phyloP scores from a whole-genome alignment of 92 coral and sea anemone genomes.

The Epizoanthus illoricatus region DNA sequence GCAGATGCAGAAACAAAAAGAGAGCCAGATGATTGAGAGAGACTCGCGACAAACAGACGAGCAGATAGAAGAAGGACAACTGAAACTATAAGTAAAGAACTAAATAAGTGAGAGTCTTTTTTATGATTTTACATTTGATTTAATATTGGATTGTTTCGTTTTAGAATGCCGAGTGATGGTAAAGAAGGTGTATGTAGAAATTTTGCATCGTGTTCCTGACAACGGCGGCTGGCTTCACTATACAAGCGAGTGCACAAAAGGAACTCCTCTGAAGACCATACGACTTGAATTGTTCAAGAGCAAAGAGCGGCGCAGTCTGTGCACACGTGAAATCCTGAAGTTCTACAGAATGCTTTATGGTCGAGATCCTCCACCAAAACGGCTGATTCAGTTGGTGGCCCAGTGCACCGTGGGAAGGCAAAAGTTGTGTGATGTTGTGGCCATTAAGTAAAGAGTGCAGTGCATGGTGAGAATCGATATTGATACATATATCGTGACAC shows the following conservation, averaged over 20 bases:
- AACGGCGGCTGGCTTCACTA: neutral
- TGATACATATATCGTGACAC: too few relatives aligned
- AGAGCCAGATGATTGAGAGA: too few relatives aligned
- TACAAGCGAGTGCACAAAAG: neutral
- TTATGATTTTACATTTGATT: too few relatives aligned
- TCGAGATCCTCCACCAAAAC: neutral
- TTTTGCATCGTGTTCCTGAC: constrained; percentile 15
- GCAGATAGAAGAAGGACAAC: too few relatives aligned
- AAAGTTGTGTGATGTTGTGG: neutral
- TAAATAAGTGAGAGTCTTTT: too few relatives aligned
- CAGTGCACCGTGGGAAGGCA: neutral
- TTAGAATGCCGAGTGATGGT: constrained; percentile 18
- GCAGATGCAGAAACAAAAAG: too few relatives aligned
- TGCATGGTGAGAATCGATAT: too few relatives aligned
- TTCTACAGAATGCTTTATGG: constrained; percentile 10
- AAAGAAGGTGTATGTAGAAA: neutral
- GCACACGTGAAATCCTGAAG: constrained; percentile 8
- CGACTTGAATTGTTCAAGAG: neutral
- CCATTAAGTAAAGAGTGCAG: neutral
- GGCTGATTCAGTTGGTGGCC: neutral
- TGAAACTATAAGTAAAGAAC: too few relatives aligned
- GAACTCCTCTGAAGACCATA: neutral
- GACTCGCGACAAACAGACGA: too few relatives aligned
- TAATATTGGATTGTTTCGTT: neutral
- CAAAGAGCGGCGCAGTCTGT: neutral